These are phyloP conservation scores for Ellobium chinense DNA, from an alignment of 2,888 invertebrate genomes.

Conservation along the genomic window DNA sequence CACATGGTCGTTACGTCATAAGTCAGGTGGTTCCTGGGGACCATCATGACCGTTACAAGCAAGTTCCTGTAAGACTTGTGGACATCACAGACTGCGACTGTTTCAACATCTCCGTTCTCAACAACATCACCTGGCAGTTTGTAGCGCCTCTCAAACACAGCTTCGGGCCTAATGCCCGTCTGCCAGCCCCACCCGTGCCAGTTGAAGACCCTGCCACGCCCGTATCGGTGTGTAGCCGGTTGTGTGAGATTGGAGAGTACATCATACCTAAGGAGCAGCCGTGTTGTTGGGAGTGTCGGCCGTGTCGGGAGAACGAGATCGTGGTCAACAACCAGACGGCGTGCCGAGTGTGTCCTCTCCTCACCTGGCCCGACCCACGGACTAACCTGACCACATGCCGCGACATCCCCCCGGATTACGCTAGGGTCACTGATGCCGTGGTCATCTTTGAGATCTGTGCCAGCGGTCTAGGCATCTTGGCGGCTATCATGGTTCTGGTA, in stretches of 20 bases:
- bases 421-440: conserved; percentile 26
- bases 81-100: not conserved
- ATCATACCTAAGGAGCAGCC: conserved; percentile 1
- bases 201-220: not conserved
- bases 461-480: conserved; percentile 28
- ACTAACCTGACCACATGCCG: conserved; percentile 46
- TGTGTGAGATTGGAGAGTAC: conserved; percentile 36
- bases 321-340: conserved; percentile 44
- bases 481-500: conserved; percentile 31
- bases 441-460: conserved; percentile 39
- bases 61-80: conserved; percentile 3
- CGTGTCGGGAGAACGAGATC: conserved; percentile 55
- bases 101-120: not conserved
- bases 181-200: not conserved
- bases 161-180: conserved; percentile 1
- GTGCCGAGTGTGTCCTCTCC: conserved; percentile 51
- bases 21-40: conserved; percentile 34
- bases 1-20: conserved; percentile 21
- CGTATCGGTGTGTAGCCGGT: conserved; percentile 43
- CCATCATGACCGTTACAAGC: not conserved
- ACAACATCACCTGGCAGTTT: conserved; percentile 10
- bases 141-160: not conserved
- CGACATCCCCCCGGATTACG: conserved; percentile 34
- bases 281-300: conserved; percentile 41
- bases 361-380: conserved; percentile 55